Conservation (phyloP, 2,888 invertebrate species). For the Sinopyrophorus schimmeli region DNA sequence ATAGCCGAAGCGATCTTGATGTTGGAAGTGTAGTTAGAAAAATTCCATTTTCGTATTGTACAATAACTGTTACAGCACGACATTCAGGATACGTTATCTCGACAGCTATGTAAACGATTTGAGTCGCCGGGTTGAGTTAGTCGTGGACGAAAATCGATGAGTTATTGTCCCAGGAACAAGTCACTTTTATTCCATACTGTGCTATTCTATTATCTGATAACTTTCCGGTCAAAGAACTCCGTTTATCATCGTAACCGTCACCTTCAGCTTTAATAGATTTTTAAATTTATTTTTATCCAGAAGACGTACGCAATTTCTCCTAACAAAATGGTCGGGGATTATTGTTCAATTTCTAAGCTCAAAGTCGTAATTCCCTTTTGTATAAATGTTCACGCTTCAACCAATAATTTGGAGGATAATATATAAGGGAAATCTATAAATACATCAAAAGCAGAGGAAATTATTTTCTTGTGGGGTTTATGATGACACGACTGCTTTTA, state of each 20-base stretch:
- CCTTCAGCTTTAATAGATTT: too few relatives aligned
- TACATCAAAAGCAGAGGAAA: too few relatives aligned
- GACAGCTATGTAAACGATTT: slow-evolving; percentile 34
- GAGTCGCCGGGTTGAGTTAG: slow-evolving; percentile 24
- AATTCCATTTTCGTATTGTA: slow-evolving; percentile 16
- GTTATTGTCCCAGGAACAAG: slow-evolving; percentile 37
- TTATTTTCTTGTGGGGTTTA: too few relatives aligned
- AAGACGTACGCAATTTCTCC: too few relatives aligned
- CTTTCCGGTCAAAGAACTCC: slow-evolving; percentile 40
- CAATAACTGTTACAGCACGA: slow-evolving; percentile 24
- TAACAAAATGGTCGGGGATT: too few relatives aligned
- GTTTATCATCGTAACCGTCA: slow-evolving; percentile 33
- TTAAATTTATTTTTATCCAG: too few relatives aligned
- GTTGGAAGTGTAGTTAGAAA: slow-evolving; percentile 10
- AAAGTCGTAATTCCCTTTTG: too few relatives aligned
- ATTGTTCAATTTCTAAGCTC: too few relatives aligned
- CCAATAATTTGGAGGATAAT: too few relatives aligned
- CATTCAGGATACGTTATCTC: slow-evolving; percentile 30
- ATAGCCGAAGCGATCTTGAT: slow-evolving; percentile 5
- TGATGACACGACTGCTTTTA: too few relatives aligned
- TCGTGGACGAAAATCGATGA: slow-evolving; percentile 40
- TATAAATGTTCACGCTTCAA: too few relatives aligned
- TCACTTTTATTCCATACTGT: slow-evolving; percentile 32
- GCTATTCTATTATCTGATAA: slow-evolving; percentile 40
- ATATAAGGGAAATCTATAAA: too few relatives aligned